Percentiles rank a stretch among this genome's conserved stretches.
These are phyloP conservation scores for Drosophila cardini DNA, from an alignment of 1,140 invertebrate species.

Conservation along the genomic window DNA sequence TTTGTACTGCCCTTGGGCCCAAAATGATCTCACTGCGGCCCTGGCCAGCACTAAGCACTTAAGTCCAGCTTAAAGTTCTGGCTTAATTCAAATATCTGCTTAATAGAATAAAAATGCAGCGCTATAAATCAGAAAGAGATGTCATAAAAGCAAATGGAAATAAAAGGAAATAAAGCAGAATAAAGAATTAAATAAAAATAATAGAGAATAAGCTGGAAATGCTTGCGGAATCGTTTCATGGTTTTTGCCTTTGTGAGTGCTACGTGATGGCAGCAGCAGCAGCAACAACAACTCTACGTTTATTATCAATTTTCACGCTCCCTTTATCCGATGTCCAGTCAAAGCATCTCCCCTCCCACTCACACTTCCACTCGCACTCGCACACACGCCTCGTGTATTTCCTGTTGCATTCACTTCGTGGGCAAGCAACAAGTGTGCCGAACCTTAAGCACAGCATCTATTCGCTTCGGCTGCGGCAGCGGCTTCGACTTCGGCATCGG, in stretches of 20 bases:
- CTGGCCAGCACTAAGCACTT: not conserved
- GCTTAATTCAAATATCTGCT: conserved; percentile 3
- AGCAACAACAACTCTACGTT: conserved; percentile 41
- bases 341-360: not conserved
- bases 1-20: not conserved
- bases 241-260: conserved; percentile 40
- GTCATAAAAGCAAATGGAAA: conserved; percentile 56
- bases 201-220: conserved; percentile 24
- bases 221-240: conserved; percentile 31
- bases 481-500: conserved; percentile 51
- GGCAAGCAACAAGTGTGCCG: conserved; percentile 66
- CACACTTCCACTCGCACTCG: not conserved
- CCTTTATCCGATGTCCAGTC: conserved; percentile 14
- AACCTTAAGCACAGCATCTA: conserved; percentile 55
- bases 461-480: conserved; percentile 16
- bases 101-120: conserved; percentile 16
- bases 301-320: conserved; percentile 74
- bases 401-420: conserved; percentile 2
- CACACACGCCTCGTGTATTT: not conserved
- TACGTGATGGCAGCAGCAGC: conserved; percentile 48
- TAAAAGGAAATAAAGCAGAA: conserved; percentile 39
- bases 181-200: conserved; percentile 12
- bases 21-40: too few species aligned
- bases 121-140: conserved; percentile 60
- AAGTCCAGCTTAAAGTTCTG: not conserved